A percentile compares a stretch with the other conserved stretches of the same genome.
Conservation (phyloP, 1,140 invertebrate genomes). For the Drosophila tani region DNA sequence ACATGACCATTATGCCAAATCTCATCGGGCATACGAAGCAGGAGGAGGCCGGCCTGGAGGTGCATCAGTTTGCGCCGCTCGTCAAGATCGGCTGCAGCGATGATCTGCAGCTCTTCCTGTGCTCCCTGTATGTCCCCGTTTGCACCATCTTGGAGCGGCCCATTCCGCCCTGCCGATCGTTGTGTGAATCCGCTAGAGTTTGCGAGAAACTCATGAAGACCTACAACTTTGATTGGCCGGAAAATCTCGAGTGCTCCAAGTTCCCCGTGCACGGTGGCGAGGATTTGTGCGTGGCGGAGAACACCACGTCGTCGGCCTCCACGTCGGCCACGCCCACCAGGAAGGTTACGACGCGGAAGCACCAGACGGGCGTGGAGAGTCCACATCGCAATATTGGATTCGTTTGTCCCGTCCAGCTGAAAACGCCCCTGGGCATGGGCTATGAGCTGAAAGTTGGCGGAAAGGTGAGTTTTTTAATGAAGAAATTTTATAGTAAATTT, state of each 20-base stretch:
- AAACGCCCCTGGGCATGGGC: slow-evolving; percentile 90
- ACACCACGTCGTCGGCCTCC: slow-evolving; percentile 86
- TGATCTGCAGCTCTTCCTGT: slow-evolving; percentile 97
- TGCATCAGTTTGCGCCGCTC: slow-evolving; percentile 97
- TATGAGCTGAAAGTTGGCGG: slow-evolving; percentile 94
- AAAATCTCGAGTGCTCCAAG: slow-evolving; percentile 95
- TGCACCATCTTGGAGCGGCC: slow-evolving; percentile 96
- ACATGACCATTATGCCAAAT: slow-evolving; percentile 98
- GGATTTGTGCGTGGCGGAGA: slow-evolving; percentile 95
- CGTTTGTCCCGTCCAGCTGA: slow-evolving; percentile 94
- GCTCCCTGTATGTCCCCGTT: slow-evolving; percentile 97
- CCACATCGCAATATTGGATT: slow-evolving; percentile 90
- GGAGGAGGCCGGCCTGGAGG: slow-evolving; percentile 96
- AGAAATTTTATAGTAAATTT: not conserved
- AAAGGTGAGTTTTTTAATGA: slow-evolving; percentile 86
- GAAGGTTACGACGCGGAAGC: slow-evolving; percentile 73
- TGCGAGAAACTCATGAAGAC: slow-evolving; percentile 97
- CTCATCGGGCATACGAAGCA: slow-evolving; percentile 96
- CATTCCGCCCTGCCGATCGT: slow-evolving; percentile 95
- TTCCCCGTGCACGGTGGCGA: slow-evolving; percentile 91
- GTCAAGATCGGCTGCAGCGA: slow-evolving; percentile 98
- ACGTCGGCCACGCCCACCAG: slow-evolving; percentile 72
- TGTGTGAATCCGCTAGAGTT: slow-evolving; percentile 95
- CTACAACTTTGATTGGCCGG: slow-evolving; percentile 98
- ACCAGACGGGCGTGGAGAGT: slow-evolving; percentile 71